Base-by-base conservation (phyloP, 2,888 invertebrate species). In the Elegia similella region DNA sequence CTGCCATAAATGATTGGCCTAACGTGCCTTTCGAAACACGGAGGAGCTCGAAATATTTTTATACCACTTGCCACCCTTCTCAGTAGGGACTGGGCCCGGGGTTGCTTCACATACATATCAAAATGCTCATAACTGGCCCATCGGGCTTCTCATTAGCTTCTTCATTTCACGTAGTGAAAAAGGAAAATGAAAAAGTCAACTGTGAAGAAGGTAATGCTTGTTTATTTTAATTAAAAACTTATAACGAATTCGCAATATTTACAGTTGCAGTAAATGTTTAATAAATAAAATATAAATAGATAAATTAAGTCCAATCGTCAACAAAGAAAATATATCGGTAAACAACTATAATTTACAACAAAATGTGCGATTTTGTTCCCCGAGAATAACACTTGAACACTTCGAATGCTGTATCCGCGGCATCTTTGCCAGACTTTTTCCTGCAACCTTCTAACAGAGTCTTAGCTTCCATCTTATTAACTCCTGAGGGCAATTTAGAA, bases 381-480 rank as follows among this genome's bases (percentile, higher is more conserved):
- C 75, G 63, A 38, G 84, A 78, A 58, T 89, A 88, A 62, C 92
- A 93, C 67, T 92, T 92, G 56, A 82, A 86, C 7, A 85, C 80
- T 63, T 88, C 78, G 43, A 77, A 89, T 0, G 88, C 86, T 0
- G 80, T 87, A 3, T 92, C 90, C 0, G 83, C 80, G 0, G 81
- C 68, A 8, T 84, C 80, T 54, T 78, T 82, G 0, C 88, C 91
- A 17, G 73, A 77, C 55, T 85, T 82, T 7, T 63, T 75, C 62
- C 86, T 86, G 68, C 92, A 92, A 42, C 73, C 77, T 44, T 84
- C 84, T 0, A 89, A 73, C 7, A 91, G 69, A 44, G 86, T 87
- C 48, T 74, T 71, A 0, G 87, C 84, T 0, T 82, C 82, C 1
- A 73, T 71, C 42, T 83, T 84, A 44, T 86, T 84, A 0, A 85